These are phyloP conservation scores for Tanytarsus gracilentus DNA, from an alignment of 2,888 invertebrate genomes.

Conservation along the genomic window DNA sequence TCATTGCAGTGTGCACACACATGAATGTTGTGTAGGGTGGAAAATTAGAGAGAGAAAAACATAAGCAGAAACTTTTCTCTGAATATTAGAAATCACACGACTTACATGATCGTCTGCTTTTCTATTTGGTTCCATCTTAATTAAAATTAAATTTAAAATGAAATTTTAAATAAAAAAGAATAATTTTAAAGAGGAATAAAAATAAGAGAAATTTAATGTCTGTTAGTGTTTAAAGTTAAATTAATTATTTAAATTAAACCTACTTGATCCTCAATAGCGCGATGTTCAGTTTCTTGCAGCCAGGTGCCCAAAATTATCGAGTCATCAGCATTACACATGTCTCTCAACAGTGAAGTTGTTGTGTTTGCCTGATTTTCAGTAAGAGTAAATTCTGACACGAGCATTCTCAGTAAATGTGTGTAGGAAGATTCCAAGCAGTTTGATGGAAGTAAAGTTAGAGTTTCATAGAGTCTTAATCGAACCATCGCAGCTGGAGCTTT, in stretches of 20 bases:
- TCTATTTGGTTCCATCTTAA: constrained; percentile 75
- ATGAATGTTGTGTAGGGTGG: too few relatives aligned
- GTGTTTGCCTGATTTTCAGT: constrained; percentile 91
- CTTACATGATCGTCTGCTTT: constrained; percentile 75
- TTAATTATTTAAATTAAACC: constrained; percentile 21
- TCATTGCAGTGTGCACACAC: too few relatives aligned
- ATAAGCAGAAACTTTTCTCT: too few relatives aligned
- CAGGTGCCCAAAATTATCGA: constrained; percentile 89
- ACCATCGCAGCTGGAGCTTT: constrained; percentile 94
- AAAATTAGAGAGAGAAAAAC: too few relatives aligned
- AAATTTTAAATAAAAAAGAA: constrained; percentile 27
- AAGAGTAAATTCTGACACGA: constrained; percentile 90
- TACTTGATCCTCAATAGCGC: constrained; percentile 95
- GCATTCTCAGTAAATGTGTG: constrained; percentile 77
- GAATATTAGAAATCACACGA: too few relatives aligned
- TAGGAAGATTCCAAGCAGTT: constrained; percentile 76
- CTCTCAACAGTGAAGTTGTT: constrained; percentile 70
- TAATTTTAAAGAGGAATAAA: constrained; percentile 24
- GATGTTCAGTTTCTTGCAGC: constrained; percentile 93
- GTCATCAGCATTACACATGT: constrained; percentile 80
- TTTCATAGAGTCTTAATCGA: constrained; percentile 84
- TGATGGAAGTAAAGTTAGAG: constrained; percentile 66
- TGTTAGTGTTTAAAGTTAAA: constrained; percentile 11
- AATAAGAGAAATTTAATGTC: constrained; percentile 17
- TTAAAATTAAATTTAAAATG: constrained; percentile 32